Evolutionary conservation across 2,113 vertebrate species (phyloP), one percentile per base, ranked within the genome.

Genomic region (Gambusia holbrooki): DNA sequence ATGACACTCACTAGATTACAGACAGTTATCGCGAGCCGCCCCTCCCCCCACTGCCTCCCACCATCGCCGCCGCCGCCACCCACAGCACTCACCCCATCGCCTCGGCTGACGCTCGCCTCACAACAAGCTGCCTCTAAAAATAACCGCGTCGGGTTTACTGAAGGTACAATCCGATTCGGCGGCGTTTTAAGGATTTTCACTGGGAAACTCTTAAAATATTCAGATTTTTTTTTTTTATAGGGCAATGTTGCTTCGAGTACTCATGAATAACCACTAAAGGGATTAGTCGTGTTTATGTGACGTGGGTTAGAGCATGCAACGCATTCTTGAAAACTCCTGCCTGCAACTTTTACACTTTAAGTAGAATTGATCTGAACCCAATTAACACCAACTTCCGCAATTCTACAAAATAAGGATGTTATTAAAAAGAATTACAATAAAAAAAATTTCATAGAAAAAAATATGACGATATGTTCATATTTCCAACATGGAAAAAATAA

Each of bases 1-100:
- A 93, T 92, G 91, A 92, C 81, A 87, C 86, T 77, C 76, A 79
- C 73, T 87, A 89, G 89, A 89, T 92, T 92, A 89, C 88, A 83
- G 87, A 83, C 79, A 79, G 84, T 85, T 89, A 89, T 85, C 85
- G 37, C 73, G 74, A 81, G 81, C 74, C 8, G 77, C 62, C 75
- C 81, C n/a, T 73, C 83, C 83, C 82, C 15, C 3, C 66, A 69
- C 69, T 77, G 58, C 60, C 80, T 68, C 73, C 76, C 12, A 4
- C 72, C 8, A 76, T 62, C 73, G 76, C 17, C 80, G 66, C 73
- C 76, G 78, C 15, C 80, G 69, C 73, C 76, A 73, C 71, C 73
- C 80, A 71, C 82, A 69, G 82, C 64, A 62, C 79, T 73, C 77
- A 64, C 74, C 66, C 40, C 35, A 11, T 37, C 35, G 35, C 35